Base-by-base conservation (phyloP, 2,888 invertebrate species). In the Ochropleura leucogaster region DNA sequence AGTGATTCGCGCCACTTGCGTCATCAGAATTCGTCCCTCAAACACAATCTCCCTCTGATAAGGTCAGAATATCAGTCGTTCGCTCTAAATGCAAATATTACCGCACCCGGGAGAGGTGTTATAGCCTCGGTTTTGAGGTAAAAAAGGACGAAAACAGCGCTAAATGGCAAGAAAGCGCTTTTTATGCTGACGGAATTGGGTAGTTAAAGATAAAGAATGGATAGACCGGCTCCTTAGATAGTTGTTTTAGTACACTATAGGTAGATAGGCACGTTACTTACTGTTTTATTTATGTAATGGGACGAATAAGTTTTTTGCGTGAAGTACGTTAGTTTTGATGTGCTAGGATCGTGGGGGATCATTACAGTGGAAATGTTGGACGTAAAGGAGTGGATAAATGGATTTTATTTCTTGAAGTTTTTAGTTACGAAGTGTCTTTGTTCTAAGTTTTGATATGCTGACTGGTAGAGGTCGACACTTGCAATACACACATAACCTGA, bases 61-160 rank as follows among this genome's bases (percentile, higher is more conserved):
- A 96, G 95, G 95, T 95, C 95, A 93, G 92, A 93, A 95, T 95
- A 95, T 95, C 95, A 95, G 93, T 94, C 94, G 94, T 94, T 95
- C 96, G 95, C 93, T 96, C 95, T 96, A 96, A 96, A 96, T 96
- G 96, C 96, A 95, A 96, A 96, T 96, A 95, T 94, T 92, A 96
- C 94, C 93, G 95, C 93, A 91, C 96, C 95, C 95, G 80, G 84
- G 96, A 95, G 96, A 94, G 95, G 95, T 94, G 94, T 95, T 95
- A 95, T 93, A 92, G 94, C 94, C 90, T 92, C 93, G 94, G 94
- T 94, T 95, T 95, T 94, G 94, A 94, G 94, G 94, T 93, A 94
- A 93, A 93, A 93, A 94, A 94, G 94, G 94, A 95, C 94, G 94
- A 94, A 94, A 95, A 94, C 93, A 94, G 91, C 93, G 94, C 93